Evolutionary conservation across 2,888 invertebrate species (phyloP).

Genomic region (Vesta saturnalis): DNA sequence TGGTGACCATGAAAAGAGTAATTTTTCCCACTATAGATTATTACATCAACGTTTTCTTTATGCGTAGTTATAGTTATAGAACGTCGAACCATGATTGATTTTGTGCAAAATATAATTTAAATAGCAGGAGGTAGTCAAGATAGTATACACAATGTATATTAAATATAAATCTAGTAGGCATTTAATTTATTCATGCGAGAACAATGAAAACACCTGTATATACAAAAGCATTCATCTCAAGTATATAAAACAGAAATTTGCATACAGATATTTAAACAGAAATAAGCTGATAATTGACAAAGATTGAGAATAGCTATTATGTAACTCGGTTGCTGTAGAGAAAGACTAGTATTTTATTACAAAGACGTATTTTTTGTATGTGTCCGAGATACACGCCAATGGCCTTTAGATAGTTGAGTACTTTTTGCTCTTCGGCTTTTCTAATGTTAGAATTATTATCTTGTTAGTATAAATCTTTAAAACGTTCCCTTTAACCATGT

Average conservation of each 20-base stretch:
- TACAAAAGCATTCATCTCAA: constrained; percentile 15
- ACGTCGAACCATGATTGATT: constrained; percentile 1
- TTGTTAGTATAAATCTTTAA: constrained; percentile 29
- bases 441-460: constrained; percentile 30
- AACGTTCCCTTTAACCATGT: constrained; percentile 19
- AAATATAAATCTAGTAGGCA: constrained; percentile 9
- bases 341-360: constrained; percentile 22
- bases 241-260: constrained; percentile 28
- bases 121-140: background rate
- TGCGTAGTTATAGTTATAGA: too few relatives aligned
- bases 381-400: constrained; percentile 22
- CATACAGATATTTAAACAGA: constrained; percentile 31
- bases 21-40: too few relatives aligned
- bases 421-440: constrained; percentile 25
- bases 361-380: constrained; percentile 20
- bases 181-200: constrained; percentile 23
- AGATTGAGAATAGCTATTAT: constrained; percentile 37
- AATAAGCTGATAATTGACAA: constrained; percentile 39
- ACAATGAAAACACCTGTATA: constrained; percentile 34
- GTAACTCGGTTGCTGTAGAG: constrained; percentile 31
- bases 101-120: constrained; percentile 14
- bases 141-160: background rate
- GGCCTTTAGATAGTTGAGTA: constrained; percentile 21
- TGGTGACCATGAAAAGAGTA: too few relatives aligned
- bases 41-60: too few relatives aligned